Evolutionary conservation across 2,797 vertebrate genomes (phyloP).

Genomic region (Steatocranus sp.): DNA sequence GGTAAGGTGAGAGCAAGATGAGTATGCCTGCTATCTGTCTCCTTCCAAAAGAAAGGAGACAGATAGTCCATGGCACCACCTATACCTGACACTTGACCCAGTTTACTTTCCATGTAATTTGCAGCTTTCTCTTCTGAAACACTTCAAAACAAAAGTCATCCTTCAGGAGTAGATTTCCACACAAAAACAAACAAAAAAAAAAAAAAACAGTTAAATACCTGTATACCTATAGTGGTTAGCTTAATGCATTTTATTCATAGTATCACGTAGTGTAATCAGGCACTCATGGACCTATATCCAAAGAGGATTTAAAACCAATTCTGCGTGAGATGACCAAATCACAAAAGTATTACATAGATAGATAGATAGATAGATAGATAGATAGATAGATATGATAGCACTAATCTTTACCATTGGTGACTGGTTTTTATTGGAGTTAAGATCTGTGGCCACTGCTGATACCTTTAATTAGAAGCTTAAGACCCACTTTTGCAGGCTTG

Average conservation of each 20-base stretch:
- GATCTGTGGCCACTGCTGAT: background rate
- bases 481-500: background rate
- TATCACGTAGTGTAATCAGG: background rate
- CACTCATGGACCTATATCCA: background rate
- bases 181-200: background rate
- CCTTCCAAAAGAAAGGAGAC: background rate
- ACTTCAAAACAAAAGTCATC: background rate
- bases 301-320: background rate
- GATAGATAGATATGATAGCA: no score
- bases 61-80: background rate
- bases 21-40: background rate
- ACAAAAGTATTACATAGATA: background rate
- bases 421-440: background rate
- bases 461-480: background rate
- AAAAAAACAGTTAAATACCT: background rate
- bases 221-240: background rate
- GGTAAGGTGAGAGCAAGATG: background rate
- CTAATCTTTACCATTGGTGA: background rate
- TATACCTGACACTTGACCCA: background rate
- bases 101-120: background rate
- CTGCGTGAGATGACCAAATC: background rate
- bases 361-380: no score
- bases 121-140: background rate
- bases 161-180: background rate
- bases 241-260: background rate